These are phyloP conservation scores for Jordanella pulchra DNA, from an alignment of 2,797 vertebrate genomes.

Conservation along the genomic window DNA sequence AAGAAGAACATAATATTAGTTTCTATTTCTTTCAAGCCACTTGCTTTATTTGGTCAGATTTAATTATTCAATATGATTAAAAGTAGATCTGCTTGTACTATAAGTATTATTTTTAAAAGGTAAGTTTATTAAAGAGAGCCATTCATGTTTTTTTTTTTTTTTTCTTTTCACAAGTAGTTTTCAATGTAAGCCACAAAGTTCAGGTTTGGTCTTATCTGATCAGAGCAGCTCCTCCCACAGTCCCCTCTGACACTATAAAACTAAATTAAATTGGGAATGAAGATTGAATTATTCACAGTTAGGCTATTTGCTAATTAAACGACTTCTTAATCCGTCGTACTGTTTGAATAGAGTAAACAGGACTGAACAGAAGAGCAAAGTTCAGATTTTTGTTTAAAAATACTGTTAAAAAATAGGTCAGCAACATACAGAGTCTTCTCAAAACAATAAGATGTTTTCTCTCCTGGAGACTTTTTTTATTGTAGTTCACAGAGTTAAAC, in stretches of 20 bases:
- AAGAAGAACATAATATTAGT: not conserved
- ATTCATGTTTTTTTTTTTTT: too few species aligned
- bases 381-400: too few species aligned
- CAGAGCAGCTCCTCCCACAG: too few species aligned
- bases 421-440: not conserved
- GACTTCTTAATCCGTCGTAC: not conserved
- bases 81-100: too few species aligned
- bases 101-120: too few species aligned
- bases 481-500: slow-evolving; percentile 2
- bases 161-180: too few species aligned
- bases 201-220: too few species aligned
- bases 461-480: slow-evolving; percentile 6
- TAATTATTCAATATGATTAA: not conserved
- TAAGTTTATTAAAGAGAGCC: too few species aligned
- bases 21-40: not conserved
- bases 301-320: not conserved
- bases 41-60: not conserved
- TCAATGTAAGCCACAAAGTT: too few species aligned
- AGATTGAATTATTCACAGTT: not conserved
- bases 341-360: not conserved
- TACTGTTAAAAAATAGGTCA: not conserved
- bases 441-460: too few species aligned
- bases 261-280: not conserved
- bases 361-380: not conserved
- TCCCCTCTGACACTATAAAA: not conserved